phyloP scores from a whole-genome alignment of 2,113 vertebrate genomes.

The Solenodon paradoxus region DNA sequence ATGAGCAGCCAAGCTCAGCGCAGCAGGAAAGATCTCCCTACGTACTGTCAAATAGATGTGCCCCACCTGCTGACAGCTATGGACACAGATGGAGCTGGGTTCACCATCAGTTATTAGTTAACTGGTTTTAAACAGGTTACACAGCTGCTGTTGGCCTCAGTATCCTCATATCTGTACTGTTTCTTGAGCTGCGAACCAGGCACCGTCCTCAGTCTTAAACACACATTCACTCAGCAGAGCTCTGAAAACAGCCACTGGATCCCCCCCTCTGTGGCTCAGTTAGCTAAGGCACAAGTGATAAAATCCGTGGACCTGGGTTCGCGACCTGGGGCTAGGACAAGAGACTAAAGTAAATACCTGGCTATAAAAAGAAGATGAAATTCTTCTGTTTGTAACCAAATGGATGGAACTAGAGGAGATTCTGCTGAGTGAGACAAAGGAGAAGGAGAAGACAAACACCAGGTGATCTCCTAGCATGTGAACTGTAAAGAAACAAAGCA shows the following conservation, averaged over 20 bases:
- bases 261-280: too few relatives aligned
- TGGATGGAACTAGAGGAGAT: background rate
- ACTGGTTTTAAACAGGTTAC: background rate
- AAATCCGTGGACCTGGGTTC: too few relatives aligned
- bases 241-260: background rate
- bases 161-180: background rate
- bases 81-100: background rate
- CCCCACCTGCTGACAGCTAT: background rate
- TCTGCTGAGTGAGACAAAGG: background rate
- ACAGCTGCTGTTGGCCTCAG: background rate
- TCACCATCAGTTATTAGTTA: background rate
- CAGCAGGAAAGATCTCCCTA: background rate
- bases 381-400: background rate
- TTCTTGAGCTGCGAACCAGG: background rate
- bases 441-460: background rate
- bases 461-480: background rate
- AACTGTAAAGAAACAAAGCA: background rate
- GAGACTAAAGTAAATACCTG: too few relatives aligned
- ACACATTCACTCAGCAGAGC: background rate
- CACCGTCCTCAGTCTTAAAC: background rate
- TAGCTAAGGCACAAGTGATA: too few relatives aligned
- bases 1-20: background rate
- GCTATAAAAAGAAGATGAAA: background rate
- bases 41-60: background rate
- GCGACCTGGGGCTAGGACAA: too few relatives aligned